Evolutionary conservation across 2,113 vertebrate genomes (phyloP).

Genomic region (Ceuthmochares aereus): DNA sequence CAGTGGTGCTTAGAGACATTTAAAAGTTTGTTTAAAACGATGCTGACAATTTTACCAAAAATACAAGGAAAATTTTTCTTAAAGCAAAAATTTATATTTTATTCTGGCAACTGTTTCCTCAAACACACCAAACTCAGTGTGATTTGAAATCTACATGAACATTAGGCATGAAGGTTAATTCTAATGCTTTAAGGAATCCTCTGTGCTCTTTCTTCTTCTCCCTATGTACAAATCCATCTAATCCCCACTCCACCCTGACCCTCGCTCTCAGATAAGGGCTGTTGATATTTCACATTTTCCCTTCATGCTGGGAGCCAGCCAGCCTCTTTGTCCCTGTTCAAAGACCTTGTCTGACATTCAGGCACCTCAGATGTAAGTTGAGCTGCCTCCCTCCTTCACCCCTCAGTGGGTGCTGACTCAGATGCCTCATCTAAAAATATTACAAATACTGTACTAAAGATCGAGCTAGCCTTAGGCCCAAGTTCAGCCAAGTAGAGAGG

Average conservation of each 20-base stretch:
- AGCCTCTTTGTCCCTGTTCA: neutral
- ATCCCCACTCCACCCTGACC: neutral
- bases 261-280: neutral
- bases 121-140: neutral
- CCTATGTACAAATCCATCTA: neutral
- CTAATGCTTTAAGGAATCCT: neutral
- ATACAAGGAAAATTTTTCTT: neutral
- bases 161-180: neutral
- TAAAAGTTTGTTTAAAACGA: neutral
- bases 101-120: neutral
- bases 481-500: neutral
- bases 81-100: neutral
- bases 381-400: rapidly evolving
- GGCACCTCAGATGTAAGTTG: rapidly evolving
- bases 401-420: rapidly evolving
- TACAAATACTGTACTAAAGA: rapidly evolving
- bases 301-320: neutral
- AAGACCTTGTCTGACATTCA: neutral
- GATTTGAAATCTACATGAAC: neutral
- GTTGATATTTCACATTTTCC: neutral
- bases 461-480: neutral
- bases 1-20: neutral
- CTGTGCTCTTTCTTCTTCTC: neutral
- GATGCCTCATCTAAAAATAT: rapidly evolving
- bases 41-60: neutral